Base-by-base conservation (phyloP, 2,888 invertebrate species). In the Heliconius hortense region DNA sequence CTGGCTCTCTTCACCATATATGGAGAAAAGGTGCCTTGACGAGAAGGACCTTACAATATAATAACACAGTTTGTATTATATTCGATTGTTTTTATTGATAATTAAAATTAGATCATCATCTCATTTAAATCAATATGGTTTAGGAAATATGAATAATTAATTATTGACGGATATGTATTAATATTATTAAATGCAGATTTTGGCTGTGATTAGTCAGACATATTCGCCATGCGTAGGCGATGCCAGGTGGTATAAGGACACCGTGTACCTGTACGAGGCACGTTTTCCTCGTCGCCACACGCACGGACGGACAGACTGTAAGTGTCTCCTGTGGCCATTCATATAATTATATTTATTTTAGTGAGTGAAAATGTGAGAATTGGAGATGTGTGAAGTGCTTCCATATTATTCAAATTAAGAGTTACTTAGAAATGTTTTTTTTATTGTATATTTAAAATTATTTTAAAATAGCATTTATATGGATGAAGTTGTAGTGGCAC, bases 261-360 rank as follows among this genome's bases (percentile, higher is more conserved):
- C 80, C 77, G 82, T 80, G 77, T 82, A 79, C 77, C 82, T 80
- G 78, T 77, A 81, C 73, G 80, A 81, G 82, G 82, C 83, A 87
- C 88, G 92, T 87, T 89, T 89, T 90, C 87, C 87, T 88, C 89
- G 79, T 81, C 84, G 85, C 82, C 70, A 82, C 86, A 87, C 85
- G 83, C 84, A 85, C 84, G 83, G 82, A 89, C 88, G 88, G 86
- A 87, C 87, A 87, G 86, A 88, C 31, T 86, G 87, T 84, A 87
- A 86, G 89, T 87, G 87, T 84, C 60, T 73, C 68, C 13, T 73
- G 76, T 76, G 76, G 67, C 75, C 73, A 72, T 48, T 72, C 10
- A 43, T 73, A n/a, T 59, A 26, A 18, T 15, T 24, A 70, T 10
- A 67, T 59, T 71, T 60, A 28, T 73, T 67, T 63, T 60, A 35